Base-by-base conservation (phyloP, 30 jellyfish, hydroid and myxozoan species). In the Nemopilema nomurai region DNA sequence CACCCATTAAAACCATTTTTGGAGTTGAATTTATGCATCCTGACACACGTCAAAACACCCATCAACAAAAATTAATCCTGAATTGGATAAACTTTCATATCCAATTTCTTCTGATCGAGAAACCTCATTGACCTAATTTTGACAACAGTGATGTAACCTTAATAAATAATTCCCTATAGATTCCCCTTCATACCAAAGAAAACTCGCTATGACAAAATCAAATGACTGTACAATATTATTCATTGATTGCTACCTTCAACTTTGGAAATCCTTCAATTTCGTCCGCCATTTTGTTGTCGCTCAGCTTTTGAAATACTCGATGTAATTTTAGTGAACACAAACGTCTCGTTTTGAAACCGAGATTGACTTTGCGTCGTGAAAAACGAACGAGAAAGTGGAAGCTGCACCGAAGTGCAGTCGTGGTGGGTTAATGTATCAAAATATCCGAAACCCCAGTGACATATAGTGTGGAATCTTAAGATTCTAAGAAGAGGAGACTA, bases 181-280 rank as follows among this genome's bases (percentile, higher is more conserved):
- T n/a, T n/a, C n/a, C n/a, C n/a, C n/a, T n/a, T n/a, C n/a, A n/a
- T n/a, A n/a, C n/a, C n/a, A n/a, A n/a, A n/a, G n/a, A n/a, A n/a
- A n/a, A n/a, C n/a, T n/a, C n/a, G n/a, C n/a, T n/a, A n/a, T n/a
- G n/a, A n/a, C n/a, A n/a, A n/a, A n/a, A n/a, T n/a, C n/a, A n/a
- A n/a, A n/a, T n/a, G n/a, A n/a, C n/a, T n/a, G n/a, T n/a, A n/a
- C 57, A 41, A 41, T 41, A 13, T 13, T 41, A 3, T 13, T 6
- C 6, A 41, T 41, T 13, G 13, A 41, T 8, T n/a, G 26, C 16
- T 83, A 83, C 91, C 91, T 83, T 83, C 33, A 83, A 51, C 63
- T 83, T 83, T 71, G 91, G 91, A 26, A 83, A 51, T 16, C 91
- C 91, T 9, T 31, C 86, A 20, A 83, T 71, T 51, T 71, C 91